Conservation (phyloP, 1,140 invertebrate species). For the Drosophila nigromelanica region DNA sequence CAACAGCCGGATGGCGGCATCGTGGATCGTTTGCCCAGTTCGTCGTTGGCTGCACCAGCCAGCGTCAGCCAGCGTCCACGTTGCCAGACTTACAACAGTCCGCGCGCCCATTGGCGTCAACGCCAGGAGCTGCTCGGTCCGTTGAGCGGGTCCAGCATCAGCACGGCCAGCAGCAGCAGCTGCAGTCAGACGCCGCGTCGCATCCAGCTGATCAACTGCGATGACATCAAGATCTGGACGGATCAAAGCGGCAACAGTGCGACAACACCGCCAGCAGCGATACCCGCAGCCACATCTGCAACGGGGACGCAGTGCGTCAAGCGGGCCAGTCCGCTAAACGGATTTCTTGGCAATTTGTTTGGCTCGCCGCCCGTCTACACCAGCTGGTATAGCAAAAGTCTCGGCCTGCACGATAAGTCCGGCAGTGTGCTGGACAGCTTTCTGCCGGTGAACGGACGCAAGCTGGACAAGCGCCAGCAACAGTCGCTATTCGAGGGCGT, state of each 20-base stretch:
- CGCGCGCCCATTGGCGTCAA: constrained; percentile 5
- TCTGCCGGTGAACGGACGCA: constrained; percentile 84
- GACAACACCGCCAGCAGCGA: neutral
- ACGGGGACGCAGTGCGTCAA: constrained; percentile 8
- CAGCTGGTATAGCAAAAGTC: constrained; percentile 59
- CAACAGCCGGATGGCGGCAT: constrained; percentile 3
- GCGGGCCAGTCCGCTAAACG: constrained; percentile 54
- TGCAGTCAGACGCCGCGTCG: constrained; percentile 34
- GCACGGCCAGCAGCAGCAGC: constrained; percentile 27
- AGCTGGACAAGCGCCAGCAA: constrained; percentile 85
- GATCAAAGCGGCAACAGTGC: constrained; percentile 49
- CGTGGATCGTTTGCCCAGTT: neutral
- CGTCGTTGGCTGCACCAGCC: neutral
- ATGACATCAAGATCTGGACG: constrained; percentile 81
- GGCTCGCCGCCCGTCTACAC: constrained; percentile 66
- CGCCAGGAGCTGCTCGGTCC: neutral
- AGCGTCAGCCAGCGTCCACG: constrained; percentile 9
- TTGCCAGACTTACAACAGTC: constrained; percentile 26
- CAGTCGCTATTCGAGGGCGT: constrained; percentile 88
- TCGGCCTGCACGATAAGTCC: constrained; percentile 29
- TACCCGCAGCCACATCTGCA: neutral
- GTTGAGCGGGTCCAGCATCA: constrained; percentile 33
- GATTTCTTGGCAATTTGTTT: constrained; percentile 67
- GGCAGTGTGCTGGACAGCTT: constrained; percentile 68
- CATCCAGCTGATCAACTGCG: constrained; percentile 77